Conservation (phyloP, 2,888 invertebrate species). For the Euplagia quadripunctaria region DNA sequence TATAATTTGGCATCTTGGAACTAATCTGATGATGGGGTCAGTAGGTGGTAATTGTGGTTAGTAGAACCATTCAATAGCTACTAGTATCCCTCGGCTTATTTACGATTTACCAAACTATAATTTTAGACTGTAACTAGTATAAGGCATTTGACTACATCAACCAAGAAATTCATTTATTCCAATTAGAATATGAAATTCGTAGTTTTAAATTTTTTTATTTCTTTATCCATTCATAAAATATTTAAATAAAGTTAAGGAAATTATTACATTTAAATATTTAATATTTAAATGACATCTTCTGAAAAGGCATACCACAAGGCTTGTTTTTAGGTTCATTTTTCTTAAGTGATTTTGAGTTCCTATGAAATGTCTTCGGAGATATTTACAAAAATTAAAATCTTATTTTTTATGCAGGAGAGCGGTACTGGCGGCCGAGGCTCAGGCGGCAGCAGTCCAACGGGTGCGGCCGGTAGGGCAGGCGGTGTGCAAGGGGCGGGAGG, state of each 20-base stretch:
- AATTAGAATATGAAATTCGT: not conserved
- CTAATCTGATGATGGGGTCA: no score
- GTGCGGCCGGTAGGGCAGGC: slow-evolving; percentile 67
- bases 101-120: not conserved
- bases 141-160: not conserved
- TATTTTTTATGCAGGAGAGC: slow-evolving; percentile 69
- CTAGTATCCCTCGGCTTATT: not conserved
- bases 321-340: not conserved
- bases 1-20: no score
- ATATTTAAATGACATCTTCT: not conserved
- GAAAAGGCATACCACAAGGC: slow-evolving; percentile 1
- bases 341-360: not conserved
- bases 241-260: not conserved
- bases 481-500: slow-evolving; percentile 69
- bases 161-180: not conserved
- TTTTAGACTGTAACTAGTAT: not conserved
- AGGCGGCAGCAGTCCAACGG: slow-evolving; percentile 70
- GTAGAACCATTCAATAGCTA: not conserved
- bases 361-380: not conserved
- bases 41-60: no score
- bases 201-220: not conserved
- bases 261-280: no score
- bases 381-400: not conserved
- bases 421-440: slow-evolving; percentile 61
- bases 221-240: not conserved